Evolutionary conservation across 1,140 invertebrate species (phyloP).

Genomic region (Papilio polyxenes): DNA sequence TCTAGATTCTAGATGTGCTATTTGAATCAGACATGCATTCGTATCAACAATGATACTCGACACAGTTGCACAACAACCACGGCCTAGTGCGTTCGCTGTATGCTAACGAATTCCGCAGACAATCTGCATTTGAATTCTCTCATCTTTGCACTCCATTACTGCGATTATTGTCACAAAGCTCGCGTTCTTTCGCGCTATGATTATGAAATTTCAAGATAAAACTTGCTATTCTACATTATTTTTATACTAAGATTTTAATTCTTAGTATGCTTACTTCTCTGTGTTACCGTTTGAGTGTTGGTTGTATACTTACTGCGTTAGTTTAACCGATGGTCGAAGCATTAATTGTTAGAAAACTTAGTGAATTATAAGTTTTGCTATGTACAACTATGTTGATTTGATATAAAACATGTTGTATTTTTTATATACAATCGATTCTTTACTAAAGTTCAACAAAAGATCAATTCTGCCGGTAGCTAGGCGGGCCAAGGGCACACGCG

Average conservation of each 20-base stretch:
- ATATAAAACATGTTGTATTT: background rate
- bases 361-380: background rate
- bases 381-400: background rate
- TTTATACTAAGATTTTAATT: background rate
- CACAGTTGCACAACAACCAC: constrained; percentile 16
- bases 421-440: background rate
- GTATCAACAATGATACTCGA: constrained; percentile 17
- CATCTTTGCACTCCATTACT: constrained; percentile 34
- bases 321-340: background rate
- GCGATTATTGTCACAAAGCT: constrained; percentile 21
- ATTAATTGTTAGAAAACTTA: too few species aligned
- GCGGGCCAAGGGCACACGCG: constrained; percentile 12
- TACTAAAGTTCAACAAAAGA: background rate
- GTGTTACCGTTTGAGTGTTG: too few species aligned
- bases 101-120: constrained; percentile 30
- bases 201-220: background rate
- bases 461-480: background rate
- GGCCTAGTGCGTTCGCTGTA: background rate
- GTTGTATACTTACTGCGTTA: background rate
- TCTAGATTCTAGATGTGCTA: background rate
- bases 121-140: constrained; percentile 15
- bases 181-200: background rate
- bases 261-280: background rate
- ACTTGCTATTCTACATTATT: background rate
- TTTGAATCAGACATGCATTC: background rate